phyloP scores from a whole-genome alignment of 1,140 invertebrate genomes.

The Drosophila novamexicana region DNA sequence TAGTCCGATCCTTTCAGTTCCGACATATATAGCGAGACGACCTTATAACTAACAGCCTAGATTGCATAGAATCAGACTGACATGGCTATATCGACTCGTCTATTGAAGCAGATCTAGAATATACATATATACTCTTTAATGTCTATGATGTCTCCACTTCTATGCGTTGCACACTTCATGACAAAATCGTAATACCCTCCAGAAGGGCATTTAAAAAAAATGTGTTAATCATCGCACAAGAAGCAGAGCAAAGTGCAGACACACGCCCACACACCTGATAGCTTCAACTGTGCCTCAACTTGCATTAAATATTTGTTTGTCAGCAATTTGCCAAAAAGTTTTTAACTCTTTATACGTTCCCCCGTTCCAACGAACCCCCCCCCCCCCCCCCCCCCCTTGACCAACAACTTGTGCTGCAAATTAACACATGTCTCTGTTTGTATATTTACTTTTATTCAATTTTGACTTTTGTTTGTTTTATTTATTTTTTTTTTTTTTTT shows the following conservation, averaged over 20 bases:
- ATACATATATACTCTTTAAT: too few species aligned
- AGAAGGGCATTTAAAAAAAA: slow-evolving; percentile 11
- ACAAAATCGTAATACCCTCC: too few species aligned
- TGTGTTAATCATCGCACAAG: slow-evolving; percentile 73
- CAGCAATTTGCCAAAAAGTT: slow-evolving; percentile 65
- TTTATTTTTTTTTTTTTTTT: slow-evolving; percentile 28
- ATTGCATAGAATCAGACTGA: too few species aligned
- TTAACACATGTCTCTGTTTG: slow-evolving; percentile 68
- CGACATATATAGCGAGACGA: too few species aligned
- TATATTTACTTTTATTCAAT: slow-evolving; percentile 11
- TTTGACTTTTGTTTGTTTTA: slow-evolving; percentile 28
- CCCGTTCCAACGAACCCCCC: too few species aligned
- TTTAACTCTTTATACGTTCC: slow-evolving; percentile 6
- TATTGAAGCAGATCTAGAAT: too few species aligned
- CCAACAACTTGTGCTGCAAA: slow-evolving; percentile 29
- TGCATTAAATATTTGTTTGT: slow-evolving; percentile 73
- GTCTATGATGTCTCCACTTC: too few species aligned
- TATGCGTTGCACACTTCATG: too few species aligned
- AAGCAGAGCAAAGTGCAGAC: slow-evolving; percentile 17
- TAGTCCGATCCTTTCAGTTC: too few species aligned
- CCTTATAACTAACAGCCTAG: too few species aligned
- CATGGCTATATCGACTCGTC: too few species aligned
- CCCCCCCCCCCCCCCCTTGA: neutral
- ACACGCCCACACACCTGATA: slow-evolving; percentile 17
- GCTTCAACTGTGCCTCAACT: slow-evolving; percentile 43